Evolutionary conservation across 2,888 invertebrate genomes (phyloP).

Genomic region (Polymixis lichenea): DNA sequence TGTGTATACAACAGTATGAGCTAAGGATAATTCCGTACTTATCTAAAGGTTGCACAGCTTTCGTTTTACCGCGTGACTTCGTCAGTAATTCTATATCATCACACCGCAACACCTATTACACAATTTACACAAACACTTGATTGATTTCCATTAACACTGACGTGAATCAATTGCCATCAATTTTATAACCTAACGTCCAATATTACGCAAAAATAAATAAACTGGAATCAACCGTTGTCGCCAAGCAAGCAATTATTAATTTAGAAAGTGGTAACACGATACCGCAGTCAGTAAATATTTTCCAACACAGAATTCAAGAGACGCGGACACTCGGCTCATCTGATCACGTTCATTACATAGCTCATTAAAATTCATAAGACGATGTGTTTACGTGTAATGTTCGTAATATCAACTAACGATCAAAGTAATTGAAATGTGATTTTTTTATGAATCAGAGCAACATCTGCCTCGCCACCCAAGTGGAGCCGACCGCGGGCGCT

Average conservation of each 20-base stretch:
- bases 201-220: conserved; percentile 48
- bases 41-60: conserved; percentile 14
- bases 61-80: background rate
- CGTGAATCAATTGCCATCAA: conserved; percentile 26
- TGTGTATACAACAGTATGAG: no score
- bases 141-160: conserved; percentile 15
- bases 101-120: conserved; percentile 19
- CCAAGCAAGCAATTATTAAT: conserved; percentile 41
- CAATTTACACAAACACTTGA: conserved; percentile 25
- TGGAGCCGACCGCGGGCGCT: conserved; percentile 53
- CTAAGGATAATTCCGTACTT: no score
- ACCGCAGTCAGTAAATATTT: conserved; percentile 51
- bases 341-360: conserved; percentile 57
- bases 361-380: conserved; percentile 81
- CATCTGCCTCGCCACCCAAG: conserved; percentile 84
- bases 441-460: conserved; percentile 77
- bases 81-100: background rate
- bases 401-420: conserved; percentile 77
- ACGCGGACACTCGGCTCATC: conserved; percentile 22
- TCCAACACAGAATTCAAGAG: conserved; percentile 38
- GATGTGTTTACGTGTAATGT: conserved; percentile 74
- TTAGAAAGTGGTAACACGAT: conserved; percentile 54
- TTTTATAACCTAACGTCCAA: background rate
- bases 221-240: conserved; percentile 26
- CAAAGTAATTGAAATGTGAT: conserved; percentile 80